Evolutionary conservation across 2,888 invertebrate species (phyloP), one percentile per base, ranked within the genome.

Genomic region (Drosophila phalerata): DNA sequence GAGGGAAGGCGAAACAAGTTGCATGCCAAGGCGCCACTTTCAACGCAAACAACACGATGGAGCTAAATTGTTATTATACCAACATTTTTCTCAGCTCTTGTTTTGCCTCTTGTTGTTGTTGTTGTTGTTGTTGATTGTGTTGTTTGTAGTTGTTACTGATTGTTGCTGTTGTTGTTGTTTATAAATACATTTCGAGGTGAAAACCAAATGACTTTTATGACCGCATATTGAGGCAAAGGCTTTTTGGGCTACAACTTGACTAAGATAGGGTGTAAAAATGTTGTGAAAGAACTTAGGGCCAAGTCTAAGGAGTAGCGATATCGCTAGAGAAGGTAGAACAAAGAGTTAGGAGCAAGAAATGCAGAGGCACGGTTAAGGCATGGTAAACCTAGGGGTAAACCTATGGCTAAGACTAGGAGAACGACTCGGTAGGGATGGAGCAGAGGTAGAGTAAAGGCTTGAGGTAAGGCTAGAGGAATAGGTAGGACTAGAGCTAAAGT

Each of bases 161-260:
- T 56, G 30, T 47, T 60, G 64, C 37, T 60, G 30, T 37, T 62
- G 70, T 48, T 77, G 68, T 68, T 77, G 68, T 43, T 79, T 74
- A 68, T 72, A 82, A 79, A 82, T 72, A 76, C 69, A 81, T 79
- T 81, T 71, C 52, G 69, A 83, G 69, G 80, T 77, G 83, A 69
- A 70, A 82, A 69, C 60, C 66, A 82, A 82, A 80, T 83, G 83
- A 70, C 82, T 80, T 80, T 82, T 68, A 75, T 67, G 65, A 63
- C 69, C 77, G 67, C 79, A 70, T 56, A 75, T 55, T 66, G 74
- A 15, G 74, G 57, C 10, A 66, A 55, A 49, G 42, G 43, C 51
- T 56, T 76, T 76, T 58, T 9, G 37, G 47, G 13, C 30, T 13
- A 42, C 28, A 40, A 30, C 8, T 38, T 28, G 53, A 53, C 40